Conservation (phyloP, 2,888 invertebrate species). For the Nudaria mundana region DNA sequence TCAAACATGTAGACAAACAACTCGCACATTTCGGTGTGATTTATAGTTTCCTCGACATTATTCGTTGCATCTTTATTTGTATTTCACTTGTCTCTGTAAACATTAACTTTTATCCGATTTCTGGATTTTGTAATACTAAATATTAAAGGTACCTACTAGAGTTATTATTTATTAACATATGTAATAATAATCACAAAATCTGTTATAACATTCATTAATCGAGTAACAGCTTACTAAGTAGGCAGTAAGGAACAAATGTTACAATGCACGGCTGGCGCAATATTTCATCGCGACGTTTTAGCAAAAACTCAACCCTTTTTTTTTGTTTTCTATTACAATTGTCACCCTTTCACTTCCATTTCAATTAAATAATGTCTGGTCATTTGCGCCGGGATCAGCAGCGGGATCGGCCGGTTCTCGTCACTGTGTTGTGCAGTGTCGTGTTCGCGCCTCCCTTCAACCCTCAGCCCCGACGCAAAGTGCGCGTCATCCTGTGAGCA, state of each 20-base stretch:
- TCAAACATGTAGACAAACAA: constrained; percentile 66
- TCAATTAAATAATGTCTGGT: constrained; percentile 82
- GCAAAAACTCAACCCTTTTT: constrained; percentile 74
- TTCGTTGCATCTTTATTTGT: constrained; percentile 39
- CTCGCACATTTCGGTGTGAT: constrained; percentile 48
- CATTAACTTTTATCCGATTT: not conserved
- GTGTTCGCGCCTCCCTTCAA: constrained; percentile 65
- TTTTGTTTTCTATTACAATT: constrained; percentile 78
- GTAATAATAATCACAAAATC: not conserved
- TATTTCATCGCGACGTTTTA: constrained; percentile 70
- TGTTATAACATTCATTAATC: constrained; percentile 7
- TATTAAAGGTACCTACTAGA: not conserved
- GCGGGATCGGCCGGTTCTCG: constrained; percentile 19
- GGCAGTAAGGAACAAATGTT: constrained; percentile 71
- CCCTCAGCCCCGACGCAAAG: constrained; percentile 63
- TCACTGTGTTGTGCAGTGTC: constrained; percentile 37
- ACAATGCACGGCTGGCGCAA: constrained; percentile 75
- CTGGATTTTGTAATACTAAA: constrained; percentile 7
- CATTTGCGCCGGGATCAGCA: constrained; percentile 68
- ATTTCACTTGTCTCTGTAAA: constrained; percentile 38
- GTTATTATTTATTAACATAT: not conserved
- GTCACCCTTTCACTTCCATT: constrained; percentile 79
- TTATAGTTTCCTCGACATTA: constrained; percentile 41
- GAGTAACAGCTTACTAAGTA: constrained; percentile 23
- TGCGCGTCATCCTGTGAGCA: constrained; percentile 77